Conservation (phyloP, 1,140 invertebrate genomes). For the Ostrea denselamellosa region DNA sequence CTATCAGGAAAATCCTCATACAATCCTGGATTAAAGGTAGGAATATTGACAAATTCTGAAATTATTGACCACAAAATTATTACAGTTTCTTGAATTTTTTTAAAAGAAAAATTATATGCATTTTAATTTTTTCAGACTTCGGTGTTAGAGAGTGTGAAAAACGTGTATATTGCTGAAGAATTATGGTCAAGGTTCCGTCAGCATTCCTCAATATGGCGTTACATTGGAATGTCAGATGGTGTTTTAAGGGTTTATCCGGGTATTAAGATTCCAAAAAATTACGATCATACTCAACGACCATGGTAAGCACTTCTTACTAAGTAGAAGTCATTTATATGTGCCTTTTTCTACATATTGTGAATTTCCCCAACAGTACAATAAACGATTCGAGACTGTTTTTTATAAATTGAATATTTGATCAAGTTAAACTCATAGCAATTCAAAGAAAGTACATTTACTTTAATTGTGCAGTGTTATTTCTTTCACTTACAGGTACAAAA, state of each 20-base stretch:
- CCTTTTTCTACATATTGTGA: too few relatives aligned
- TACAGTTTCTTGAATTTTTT: neutral
- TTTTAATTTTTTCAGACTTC: slow-evolving; percentile 32
- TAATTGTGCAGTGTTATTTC: neutral
- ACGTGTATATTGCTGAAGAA: slow-evolving; percentile 18
- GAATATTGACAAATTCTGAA: neutral
- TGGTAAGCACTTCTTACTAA: slow-evolving; percentile 43
- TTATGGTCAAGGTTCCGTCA: slow-evolving; percentile 20
- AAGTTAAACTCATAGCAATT: neutral
- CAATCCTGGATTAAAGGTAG: neutral
- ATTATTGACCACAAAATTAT: too few relatives aligned
- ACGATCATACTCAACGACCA: slow-evolving; percentile 51
- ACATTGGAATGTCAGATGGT: slow-evolving; percentile 52
- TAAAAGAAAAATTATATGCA: neutral
- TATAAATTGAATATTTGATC: too few relatives aligned
- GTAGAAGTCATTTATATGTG: too few relatives aligned
- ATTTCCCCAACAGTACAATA: too few relatives aligned
- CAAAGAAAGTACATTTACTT: neutral
- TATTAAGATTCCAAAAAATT: slow-evolving; percentile 50
- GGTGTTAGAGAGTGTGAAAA: slow-evolving; percentile 14
- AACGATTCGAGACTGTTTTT: too few relatives aligned
- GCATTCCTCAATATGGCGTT: slow-evolving; percentile 46
- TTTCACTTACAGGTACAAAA: slow-evolving; percentile 44
- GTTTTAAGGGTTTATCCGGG: slow-evolving; percentile 52
- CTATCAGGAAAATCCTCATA: neutral